Conservation (phyloP, 2,888 invertebrate species). For the Bombyx huttoni region DNA sequence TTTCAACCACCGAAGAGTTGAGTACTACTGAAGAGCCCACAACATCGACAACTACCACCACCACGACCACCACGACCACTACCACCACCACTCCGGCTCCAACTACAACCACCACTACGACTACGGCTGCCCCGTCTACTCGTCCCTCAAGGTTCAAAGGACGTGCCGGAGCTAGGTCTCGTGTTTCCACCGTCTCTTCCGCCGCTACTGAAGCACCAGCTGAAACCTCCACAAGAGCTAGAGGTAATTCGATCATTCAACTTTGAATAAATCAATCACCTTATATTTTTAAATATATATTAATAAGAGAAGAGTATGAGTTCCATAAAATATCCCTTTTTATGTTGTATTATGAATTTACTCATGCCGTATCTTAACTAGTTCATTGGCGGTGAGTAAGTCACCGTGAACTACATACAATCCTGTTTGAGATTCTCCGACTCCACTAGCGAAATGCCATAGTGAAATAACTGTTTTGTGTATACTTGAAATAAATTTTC, state of each 20-base stretch:
- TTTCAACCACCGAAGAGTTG: slow-evolving; percentile 56
- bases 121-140: slow-evolving; percentile 47
- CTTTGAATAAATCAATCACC: neutral
- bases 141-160: slow-evolving; percentile 59
- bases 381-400: slow-evolving; percentile 9
- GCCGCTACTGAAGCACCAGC: slow-evolving; percentile 53
- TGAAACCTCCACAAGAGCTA: slow-evolving; percentile 57
- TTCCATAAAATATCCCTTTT: neutral
- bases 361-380: neutral
- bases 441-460: neutral
- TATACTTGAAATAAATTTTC: neutral
- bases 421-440: slow-evolving; percentile 13
- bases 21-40: slow-evolving; percentile 63
- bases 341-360: neutral
- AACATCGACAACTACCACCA: slow-evolving; percentile 69
- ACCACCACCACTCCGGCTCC: slow-evolving; percentile 64
- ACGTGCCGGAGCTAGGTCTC: slow-evolving; percentile 51
- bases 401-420: slow-evolving; percentile 18
- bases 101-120: slow-evolving; percentile 61
- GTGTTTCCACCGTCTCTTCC: slow-evolving; percentile 49
- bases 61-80: slow-evolving; percentile 72
- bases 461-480: neutral
- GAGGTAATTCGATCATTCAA: slow-evolving; percentile 39
- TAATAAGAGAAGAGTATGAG: no score
- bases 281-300: no score